Evolutionary conservation across 2,888 invertebrate genomes (phyloP), one percentile per base, ranked within the genome.

Genomic region (Pardosa pseudoannulata): DNA sequence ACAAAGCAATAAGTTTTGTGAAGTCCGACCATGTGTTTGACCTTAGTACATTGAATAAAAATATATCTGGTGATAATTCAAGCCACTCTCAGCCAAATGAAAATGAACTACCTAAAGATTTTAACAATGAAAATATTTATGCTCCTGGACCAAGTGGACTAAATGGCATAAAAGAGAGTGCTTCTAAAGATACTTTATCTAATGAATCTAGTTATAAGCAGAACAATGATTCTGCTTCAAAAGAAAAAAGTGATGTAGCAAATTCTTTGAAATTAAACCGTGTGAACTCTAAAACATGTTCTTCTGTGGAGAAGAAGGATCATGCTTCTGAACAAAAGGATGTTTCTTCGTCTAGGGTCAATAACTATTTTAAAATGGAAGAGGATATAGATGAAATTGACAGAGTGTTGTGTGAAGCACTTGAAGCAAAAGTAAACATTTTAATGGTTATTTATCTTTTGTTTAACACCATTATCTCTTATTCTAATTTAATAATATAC

Each of bases 381-480:
- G 56, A 86, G 19, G 88, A 88, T 80, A 79, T 89, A 19, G 89
- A 89, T 70, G 88, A 88, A 65, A 88, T 89, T 11, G 89, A 88
- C 29, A 67, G 72, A 36, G 88, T 71, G 62, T 74, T 89, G n/a
- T 86, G 88, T 75, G 72, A 74, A 41, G 88, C 88, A 29, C 64
- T 88, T 1, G 88, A 88, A 79, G 71, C 80, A 31, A 88, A 89
- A 39, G 78, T 87, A 71, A 79, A 11, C 72, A 16, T 9, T 28
- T 65, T 41, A 1, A 2, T n/a, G n/a, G n/a, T n/a, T 73, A 9
- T n/a, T 19, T n/a, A 29, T n/a, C n/a, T 72, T 39, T 72, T 46
- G 31, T 70, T 70, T n/a, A 27, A 19, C 32, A 16, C 23, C 19
- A 19, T 70, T 36, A 36, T 36, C 27, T 11, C 27, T 28, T 67